These are phyloP conservation scores for Schizaphis graminum DNA, from an alignment of 2,888 invertebrate genomes.

Conservation along the genomic window DNA sequence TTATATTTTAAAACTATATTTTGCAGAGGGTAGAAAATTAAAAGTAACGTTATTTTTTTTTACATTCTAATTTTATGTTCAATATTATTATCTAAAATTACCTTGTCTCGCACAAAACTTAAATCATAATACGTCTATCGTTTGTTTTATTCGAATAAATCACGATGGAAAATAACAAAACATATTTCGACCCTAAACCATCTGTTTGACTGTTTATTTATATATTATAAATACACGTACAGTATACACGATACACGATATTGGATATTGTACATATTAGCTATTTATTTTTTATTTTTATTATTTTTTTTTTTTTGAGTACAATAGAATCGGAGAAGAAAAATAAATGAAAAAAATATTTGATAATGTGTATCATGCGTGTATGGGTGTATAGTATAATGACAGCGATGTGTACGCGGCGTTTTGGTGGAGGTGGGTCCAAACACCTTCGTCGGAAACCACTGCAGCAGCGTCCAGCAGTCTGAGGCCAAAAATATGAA, in stretches of 20 bases:
- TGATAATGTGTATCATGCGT: conserved; percentile 20
- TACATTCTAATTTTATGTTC: not conserved
- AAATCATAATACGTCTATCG: not conserved
- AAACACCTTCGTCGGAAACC: conserved; percentile 59
- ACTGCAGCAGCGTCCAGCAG: conserved; percentile 62
- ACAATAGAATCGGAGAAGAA: not conserved
- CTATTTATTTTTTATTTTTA: too few relatives aligned
- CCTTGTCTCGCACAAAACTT: not conserved
- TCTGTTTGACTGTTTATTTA: not conserved
- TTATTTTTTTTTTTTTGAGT: not conserved
- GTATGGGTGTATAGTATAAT: not conserved
- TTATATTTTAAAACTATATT: not conserved
- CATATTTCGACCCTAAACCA: not conserved
- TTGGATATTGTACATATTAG: too few relatives aligned
- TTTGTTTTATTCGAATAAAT: not conserved
- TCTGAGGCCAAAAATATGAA: conserved; percentile 52
- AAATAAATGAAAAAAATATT: not conserved
- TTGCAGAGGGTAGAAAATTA: not conserved
- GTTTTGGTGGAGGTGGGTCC: conserved; percentile 20
- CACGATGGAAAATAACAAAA: not conserved
- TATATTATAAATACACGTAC: not conserved
- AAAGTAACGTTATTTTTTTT: not conserved
- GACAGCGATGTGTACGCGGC: conserved; percentile 2
- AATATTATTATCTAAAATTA: not conserved
- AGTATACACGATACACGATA: not conserved